These are phyloP conservation scores for Acromyrmex heyeri DNA, from an alignment of 1,140 invertebrate genomes.

Conservation along the genomic window DNA sequence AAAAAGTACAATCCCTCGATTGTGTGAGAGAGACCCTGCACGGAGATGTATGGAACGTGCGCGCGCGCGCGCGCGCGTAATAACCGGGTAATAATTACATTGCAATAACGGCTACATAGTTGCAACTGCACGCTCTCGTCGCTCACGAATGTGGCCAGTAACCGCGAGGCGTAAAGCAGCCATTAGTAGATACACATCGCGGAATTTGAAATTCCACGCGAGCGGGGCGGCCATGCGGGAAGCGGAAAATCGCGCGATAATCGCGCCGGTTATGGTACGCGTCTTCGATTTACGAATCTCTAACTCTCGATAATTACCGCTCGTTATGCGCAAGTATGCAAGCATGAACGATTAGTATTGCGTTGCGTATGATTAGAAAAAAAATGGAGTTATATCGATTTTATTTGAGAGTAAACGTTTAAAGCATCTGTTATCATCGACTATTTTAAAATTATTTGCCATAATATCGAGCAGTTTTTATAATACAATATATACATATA, in stretches of 20 bases:
- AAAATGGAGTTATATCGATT: background rate
- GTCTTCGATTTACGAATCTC: slow-evolving; percentile 43
- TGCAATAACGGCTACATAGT: slow-evolving; percentile 35
- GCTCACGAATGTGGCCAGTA: slow-evolving; percentile 30
- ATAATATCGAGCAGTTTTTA: background rate
- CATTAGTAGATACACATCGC: slow-evolving; percentile 61
- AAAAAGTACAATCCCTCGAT: slow-evolving; percentile 35
- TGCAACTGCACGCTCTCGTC: slow-evolving; percentile 47
- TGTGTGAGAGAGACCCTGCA: background rate
- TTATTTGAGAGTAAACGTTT: slow-evolving; percentile 4
- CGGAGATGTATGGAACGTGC: background rate
- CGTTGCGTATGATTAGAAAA: background rate
- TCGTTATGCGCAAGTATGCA: slow-evolving; percentile 9
- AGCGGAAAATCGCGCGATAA: slow-evolving; percentile 59
- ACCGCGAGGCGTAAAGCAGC: slow-evolving; percentile 53
- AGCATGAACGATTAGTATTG: background rate
- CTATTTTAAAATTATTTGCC: background rate
- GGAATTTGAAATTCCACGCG: slow-evolving; percentile 52
- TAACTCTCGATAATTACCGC: slow-evolving; percentile 36
- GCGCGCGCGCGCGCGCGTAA: slow-evolving; percentile 19
- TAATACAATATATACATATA: background rate
- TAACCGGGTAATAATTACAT: slow-evolving; percentile 51
- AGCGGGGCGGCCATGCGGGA: slow-evolving; percentile 49
- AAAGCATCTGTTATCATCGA: no score
- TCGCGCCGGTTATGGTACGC: slow-evolving; percentile 27